Evolutionary conservation across 2,113 vertebrate genomes (phyloP).

Genomic region (Calidris pygmaea): DNA sequence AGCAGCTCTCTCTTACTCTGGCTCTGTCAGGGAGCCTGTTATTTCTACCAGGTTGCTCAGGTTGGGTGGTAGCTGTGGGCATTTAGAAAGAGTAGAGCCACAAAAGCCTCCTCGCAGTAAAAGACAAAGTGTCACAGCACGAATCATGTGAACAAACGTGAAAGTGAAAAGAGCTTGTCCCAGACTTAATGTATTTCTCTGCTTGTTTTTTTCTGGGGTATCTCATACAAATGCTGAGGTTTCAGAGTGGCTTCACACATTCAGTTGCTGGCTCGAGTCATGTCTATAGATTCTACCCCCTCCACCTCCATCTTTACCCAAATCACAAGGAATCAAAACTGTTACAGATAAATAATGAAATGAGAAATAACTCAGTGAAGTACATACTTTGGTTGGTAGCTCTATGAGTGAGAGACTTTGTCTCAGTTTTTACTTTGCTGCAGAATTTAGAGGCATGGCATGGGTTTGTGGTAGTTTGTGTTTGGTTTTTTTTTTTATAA

Average conservation of each 20-base stretch:
- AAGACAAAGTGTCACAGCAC: conserved; percentile 6
- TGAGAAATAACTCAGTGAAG: neutral
- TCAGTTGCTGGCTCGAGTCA: neutral
- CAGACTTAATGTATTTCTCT: neutral
- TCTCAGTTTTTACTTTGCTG: neutral
- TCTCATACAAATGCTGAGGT: neutral
- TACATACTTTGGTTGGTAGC: fast-evolving
- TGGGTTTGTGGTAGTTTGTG: neutral
- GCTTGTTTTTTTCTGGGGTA: neutral
- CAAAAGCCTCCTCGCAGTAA: neutral
- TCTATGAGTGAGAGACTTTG: neutral
- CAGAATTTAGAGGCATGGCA: neutral
- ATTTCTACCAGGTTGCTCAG: neutral
- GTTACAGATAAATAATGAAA: neutral
- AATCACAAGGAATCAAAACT: neutral
- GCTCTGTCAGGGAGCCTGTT: neutral
- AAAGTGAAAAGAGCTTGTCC: conserved; percentile 8
- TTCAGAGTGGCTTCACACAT: neutral
- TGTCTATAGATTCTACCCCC: neutral
- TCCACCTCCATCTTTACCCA: neutral
- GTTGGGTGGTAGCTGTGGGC: neutral
- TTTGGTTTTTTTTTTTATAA: neutral
- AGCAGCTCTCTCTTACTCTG: neutral
- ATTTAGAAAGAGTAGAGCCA: neutral
- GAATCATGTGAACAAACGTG: neutral